Evolutionary conservation across 2,797 vertebrate genomes (phyloP).

Genomic region (Acipenser oxyrinchus): DNA sequence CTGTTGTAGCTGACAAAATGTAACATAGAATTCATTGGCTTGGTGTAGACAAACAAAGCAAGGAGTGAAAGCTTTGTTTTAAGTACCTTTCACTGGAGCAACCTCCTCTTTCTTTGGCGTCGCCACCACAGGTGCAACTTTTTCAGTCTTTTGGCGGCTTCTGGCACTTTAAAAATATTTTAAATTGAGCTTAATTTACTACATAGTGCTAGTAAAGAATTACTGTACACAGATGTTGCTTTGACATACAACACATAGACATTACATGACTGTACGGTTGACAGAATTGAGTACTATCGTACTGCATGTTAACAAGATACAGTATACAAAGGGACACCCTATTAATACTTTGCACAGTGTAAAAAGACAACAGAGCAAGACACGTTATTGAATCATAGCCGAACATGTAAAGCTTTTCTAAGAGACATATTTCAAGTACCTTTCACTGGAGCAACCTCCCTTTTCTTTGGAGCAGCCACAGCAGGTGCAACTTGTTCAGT

Average conservation of each 20-base stretch:
- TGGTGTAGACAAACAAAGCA: too few relatives aligned
- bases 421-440: neutral
- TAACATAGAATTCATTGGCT: too few relatives aligned
- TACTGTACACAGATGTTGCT: too few relatives aligned
- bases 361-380: too few relatives aligned
- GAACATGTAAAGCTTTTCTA: neutral
- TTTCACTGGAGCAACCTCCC: constrained; percentile 23
- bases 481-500: constrained; percentile 40
- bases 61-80: too few relatives aligned
- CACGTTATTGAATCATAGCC: neutral
- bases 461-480: constrained; percentile 40
- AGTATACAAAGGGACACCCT: too few relatives aligned
- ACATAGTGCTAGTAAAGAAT: constrained; percentile 18
- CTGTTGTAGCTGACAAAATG: too few relatives aligned
- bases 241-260: too few relatives aligned
- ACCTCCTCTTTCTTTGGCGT: constrained; percentile 42
- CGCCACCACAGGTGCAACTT: constrained; percentile 36
- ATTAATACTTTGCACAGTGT: neutral
- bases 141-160: constrained; percentile 40
- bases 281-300: too few relatives aligned
- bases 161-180: constrained; percentile 62
- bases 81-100: too few relatives aligned
- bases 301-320: too few relatives aligned
- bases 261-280: too few relatives aligned
- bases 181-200: constrained; percentile 38